Percentiles rank a stretch among this genome's conserved stretches.
phyloP scores from a whole-genome alignment of 2,113 vertebrate genomes.

The Chrysemys picta region DNA sequence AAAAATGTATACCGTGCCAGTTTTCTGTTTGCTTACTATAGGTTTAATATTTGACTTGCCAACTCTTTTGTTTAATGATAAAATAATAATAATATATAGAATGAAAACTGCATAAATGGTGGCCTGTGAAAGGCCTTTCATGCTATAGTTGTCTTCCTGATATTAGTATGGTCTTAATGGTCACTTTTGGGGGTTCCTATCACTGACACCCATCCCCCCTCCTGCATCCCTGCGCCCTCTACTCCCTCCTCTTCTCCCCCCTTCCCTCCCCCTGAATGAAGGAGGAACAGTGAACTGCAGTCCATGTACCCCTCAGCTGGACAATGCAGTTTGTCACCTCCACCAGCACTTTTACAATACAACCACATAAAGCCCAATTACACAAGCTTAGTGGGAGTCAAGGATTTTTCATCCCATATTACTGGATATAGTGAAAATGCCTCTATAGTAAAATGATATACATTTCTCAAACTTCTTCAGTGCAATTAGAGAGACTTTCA shows the following conservation, averaged over 20 bases:
- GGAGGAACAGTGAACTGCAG: too few species aligned
- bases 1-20: not conserved
- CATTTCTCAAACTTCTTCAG: not conserved
- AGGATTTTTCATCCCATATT: not conserved
- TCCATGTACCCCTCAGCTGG: not conserved
- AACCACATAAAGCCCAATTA: not conserved
- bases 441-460: not conserved
- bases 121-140: not conserved
- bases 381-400: not conserved
- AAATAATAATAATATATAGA: not conserved
- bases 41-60: not conserved
- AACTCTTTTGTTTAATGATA: not conserved
- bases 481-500: fast-evolving
- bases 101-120: not conserved
- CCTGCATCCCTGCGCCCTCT: too few species aligned
- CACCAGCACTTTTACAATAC: fast-evolving
- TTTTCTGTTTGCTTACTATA: not conserved
- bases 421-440: fast-evolving
- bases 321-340: not conserved
- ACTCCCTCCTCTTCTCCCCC: too few species aligned
- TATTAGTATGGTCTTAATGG: too few species aligned
- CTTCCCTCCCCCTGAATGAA: not conserved
- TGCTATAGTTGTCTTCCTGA: not conserved
- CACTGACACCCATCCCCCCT: not conserved
- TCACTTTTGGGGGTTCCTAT: fast-evolving